Base-by-base conservation (phyloP, 1,140 invertebrate genomes). In the Coelopa frigida region DNA sequence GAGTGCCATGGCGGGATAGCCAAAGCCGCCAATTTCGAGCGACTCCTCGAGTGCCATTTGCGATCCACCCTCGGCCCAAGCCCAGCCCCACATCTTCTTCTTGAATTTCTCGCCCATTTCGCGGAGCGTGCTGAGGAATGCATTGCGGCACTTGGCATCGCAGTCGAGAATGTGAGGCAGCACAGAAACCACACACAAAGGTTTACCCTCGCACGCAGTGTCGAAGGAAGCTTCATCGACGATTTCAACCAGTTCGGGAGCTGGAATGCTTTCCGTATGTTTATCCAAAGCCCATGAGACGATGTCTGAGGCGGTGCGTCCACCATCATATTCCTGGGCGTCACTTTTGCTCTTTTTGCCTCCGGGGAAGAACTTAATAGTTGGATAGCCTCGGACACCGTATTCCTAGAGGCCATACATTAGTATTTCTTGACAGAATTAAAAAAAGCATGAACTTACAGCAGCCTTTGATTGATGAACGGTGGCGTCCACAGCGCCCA, bases 101-200 rank as follows among this genome's bases (percentile, higher is more conserved):
- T 98, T 98, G 72, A 85, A 98, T 69, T 94, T 94, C 31, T 96
- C 91, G 14, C 83, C 92, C 31, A 95, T 73, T 4, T 76, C 70
- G 15, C 75, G 80, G 1, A 99, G 72, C 4, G 81, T 82, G 8
- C 80, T 68, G 10, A 99, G 70, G 71, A 96, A 98, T 4, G 78
- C 73, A 69, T 97, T 96, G 55, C 97, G 79, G 67, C 97, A 99
- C 17, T 87, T 78, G 0, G 94, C 79, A 67, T 98, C 90, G 70
- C 97, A 99, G 71, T 99, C 96, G 5, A 98, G 78, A 54, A 99
- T 96, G 61, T 98, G 91, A 0, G 97, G 97, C 39, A 99, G 70
- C 7, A 99, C 80, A 3, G 94, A 84, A 26, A 99, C 79, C 17
- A 99, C 83, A 70, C 97, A 99, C 3, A 98, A 73, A 20, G 90